These are phyloP conservation scores for Galerucella pusilla DNA, from an alignment of 2,888 invertebrate genomes.

Conservation along the genomic window DNA sequence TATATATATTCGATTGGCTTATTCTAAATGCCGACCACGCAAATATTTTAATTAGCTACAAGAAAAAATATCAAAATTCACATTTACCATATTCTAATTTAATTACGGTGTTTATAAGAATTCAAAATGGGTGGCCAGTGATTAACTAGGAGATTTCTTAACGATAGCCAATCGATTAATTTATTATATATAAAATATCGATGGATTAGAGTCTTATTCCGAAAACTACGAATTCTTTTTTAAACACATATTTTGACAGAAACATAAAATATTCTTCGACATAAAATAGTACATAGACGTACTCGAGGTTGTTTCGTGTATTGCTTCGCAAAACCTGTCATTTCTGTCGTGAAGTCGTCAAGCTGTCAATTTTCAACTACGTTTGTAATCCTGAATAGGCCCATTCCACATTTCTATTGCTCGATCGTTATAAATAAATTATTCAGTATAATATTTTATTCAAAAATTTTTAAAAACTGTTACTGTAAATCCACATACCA, in stretches of 20 bases:
- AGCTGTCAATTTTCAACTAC: too few species aligned
- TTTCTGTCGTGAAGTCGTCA: too few species aligned
- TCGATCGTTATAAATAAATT: too few species aligned
- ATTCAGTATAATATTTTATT: too few species aligned
- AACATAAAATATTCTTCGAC: conserved; percentile 7
- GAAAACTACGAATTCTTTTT: not conserved
- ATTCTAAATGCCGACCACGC: conserved; percentile 1
- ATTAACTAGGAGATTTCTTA: not conserved
- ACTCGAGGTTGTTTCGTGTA: not conserved
- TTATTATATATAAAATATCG: not conserved
- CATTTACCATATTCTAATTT: not conserved
- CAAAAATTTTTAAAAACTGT: too few species aligned
- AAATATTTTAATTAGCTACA: not conserved
- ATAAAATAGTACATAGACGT: not conserved
- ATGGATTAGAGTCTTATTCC: not conserved
- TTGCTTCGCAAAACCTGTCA: not conserved
- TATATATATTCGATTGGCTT: not conserved
- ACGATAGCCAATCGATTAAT: conserved; percentile 5
- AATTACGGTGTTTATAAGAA: conserved; percentile 10
- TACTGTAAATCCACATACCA: too few species aligned
- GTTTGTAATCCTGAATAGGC: too few species aligned
- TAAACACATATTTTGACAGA: conserved; percentile 3
- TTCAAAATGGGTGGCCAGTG: conserved; percentile 11
- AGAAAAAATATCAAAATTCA: conserved; percentile 5
- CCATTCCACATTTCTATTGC: too few species aligned